Conservation (phyloP, 2,797 vertebrate species). For the Enteromius radiatus region DNA sequence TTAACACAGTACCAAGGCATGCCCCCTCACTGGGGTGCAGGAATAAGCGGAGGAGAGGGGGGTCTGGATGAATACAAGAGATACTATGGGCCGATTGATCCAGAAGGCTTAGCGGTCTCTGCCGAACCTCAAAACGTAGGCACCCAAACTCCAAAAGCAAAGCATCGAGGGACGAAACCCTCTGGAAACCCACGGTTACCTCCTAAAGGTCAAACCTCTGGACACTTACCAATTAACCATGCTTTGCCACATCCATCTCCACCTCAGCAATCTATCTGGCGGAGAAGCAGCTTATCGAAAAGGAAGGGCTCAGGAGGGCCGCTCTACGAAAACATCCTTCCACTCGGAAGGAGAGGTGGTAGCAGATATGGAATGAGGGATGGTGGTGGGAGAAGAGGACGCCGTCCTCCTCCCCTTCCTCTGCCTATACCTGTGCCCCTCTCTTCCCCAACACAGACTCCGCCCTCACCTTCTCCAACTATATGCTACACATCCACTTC, state of each 20-base stretch:
- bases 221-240: slow-evolving; percentile 78
- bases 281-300: slow-evolving; percentile 82
- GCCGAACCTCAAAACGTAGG: slow-evolving; percentile 71
- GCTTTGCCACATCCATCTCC: slow-evolving; percentile 79
- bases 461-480: slow-evolving; percentile 78
- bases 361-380: slow-evolving; percentile 75
- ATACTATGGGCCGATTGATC: slow-evolving; percentile 93
- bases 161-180: slow-evolving; percentile 72
- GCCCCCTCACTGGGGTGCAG: slow-evolving; percentile 72
- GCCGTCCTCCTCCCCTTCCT: slow-evolving; percentile 72
- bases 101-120: slow-evolving; percentile 82
- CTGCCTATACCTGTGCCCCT: slow-evolving; percentile 75
- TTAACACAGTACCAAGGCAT: slow-evolving; percentile 74
- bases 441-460: slow-evolving; percentile 78
- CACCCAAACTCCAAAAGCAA: slow-evolving; percentile 75
- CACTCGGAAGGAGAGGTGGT: slow-evolving; percentile 78
- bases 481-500: slow-evolving; percentile 75
- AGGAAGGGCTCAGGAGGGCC: slow-evolving; percentile 83
- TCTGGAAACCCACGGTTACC: slow-evolving; percentile 73
- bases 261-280: slow-evolving; percentile 80
- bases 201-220: slow-evolving; percentile 73
- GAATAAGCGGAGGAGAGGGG: slow-evolving; percentile 62
- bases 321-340: slow-evolving; percentile 82
- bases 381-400: slow-evolving; percentile 72
- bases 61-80: slow-evolving; percentile 89